These are phyloP conservation scores for Amorpha juglandis DNA, from an alignment of 2,888 invertebrate genomes.

Conservation along the genomic window DNA sequence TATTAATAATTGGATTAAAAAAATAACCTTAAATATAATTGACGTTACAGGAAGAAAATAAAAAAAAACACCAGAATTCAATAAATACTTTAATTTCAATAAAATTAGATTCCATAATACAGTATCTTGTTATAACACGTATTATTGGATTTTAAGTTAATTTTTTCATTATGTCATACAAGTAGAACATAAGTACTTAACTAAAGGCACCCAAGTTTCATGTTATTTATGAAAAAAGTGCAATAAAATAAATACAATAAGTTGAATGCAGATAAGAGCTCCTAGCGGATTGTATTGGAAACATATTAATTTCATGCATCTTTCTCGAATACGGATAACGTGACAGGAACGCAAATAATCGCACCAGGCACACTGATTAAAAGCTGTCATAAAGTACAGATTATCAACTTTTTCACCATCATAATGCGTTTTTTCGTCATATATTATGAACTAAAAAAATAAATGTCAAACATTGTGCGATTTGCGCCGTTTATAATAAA, in stretches of 20 bases:
- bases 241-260: constrained; percentile 7
- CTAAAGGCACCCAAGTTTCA: constrained; percentile 31
- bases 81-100: constrained; percentile 69
- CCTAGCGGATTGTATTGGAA: too few species aligned
- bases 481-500: not conserved
- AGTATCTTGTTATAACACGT: constrained; percentile 41
- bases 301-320: too few species aligned
- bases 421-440: not conserved
- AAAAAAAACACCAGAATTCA: constrained; percentile 40
- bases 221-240: not conserved
- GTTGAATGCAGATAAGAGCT: too few species aligned
- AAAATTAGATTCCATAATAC: constrained; percentile 55
- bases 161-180: constrained; percentile 35
- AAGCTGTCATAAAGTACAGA: not conserved
- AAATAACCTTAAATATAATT: too few species aligned
- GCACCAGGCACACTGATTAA: too few species aligned
- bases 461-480: constrained; percentile 6
- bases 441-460: not conserved
- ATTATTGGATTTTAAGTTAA: constrained; percentile 35
- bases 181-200: constrained; percentile 31
- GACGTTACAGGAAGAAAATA: too few species aligned
- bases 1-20: too few species aligned
- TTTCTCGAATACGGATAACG: too few species aligned
- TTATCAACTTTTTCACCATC: not conserved
- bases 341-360: too few species aligned